These are phyloP conservation scores for Listronotus oregonensis DNA, from an alignment of 1,140 invertebrate species.

Conservation along the genomic window DNA sequence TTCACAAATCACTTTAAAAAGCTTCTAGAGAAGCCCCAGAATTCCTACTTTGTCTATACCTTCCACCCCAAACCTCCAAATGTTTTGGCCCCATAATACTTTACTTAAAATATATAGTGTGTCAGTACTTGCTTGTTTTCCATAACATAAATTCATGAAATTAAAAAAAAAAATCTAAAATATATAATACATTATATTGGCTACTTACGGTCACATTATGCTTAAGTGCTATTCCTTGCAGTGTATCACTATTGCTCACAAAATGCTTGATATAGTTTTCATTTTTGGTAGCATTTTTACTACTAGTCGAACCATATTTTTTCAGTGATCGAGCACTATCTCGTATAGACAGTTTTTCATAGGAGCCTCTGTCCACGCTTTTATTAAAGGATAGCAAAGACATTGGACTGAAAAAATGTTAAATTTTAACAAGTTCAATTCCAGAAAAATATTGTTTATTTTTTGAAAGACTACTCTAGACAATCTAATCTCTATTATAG, in stretches of 20 bases:
- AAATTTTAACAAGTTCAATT: neutral
- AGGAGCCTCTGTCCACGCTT: slow-evolving; percentile 69
- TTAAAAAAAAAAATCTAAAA: no score
- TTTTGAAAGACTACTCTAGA: neutral
- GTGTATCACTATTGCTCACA: slow-evolving; percentile 80
- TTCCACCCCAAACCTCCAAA: no score
- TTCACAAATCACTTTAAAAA: no score
- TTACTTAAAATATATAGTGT: no score
- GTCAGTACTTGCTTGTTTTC: no score
- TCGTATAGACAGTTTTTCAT: slow-evolving; percentile 80
- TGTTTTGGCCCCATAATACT: no score
- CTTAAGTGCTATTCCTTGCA: slow-evolving; percentile 90
- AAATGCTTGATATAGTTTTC: slow-evolving; percentile 80
- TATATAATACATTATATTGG: neutral
- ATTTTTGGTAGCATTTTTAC: slow-evolving; percentile 62
- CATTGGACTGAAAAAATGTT: slow-evolving; percentile 27
- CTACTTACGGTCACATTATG: slow-evolving; percentile 84
- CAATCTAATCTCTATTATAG: neutral
- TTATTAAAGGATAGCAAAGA: slow-evolving; percentile 30
- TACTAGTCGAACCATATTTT: slow-evolving; percentile 86
- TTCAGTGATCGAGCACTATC: slow-evolving; percentile 80
- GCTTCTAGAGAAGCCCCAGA: no score
- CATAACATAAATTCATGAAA: no score
- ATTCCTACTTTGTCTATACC: no score
- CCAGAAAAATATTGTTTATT: neutral